phyloP scores from a whole-genome alignment of 30 jellyfish, hydroid and myxozoan species.

The Hydra vulgaris region DNA sequence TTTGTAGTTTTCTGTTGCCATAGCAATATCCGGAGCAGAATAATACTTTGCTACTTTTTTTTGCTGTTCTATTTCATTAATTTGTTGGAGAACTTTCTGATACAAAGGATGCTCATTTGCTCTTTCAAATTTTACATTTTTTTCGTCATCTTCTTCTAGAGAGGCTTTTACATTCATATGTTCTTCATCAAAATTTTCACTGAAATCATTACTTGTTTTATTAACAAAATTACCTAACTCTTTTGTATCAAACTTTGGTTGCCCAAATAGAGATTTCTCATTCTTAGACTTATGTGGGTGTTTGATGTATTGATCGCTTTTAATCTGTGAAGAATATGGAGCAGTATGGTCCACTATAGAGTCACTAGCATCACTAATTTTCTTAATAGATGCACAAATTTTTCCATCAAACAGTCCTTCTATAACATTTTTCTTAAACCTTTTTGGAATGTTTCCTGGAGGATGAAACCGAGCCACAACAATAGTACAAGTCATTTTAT shows the following conservation, averaged over 20 bases:
- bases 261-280: neutral
- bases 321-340: neutral
- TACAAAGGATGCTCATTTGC: neutral
- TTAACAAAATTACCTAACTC: no score
- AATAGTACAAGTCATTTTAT: constrained; percentile 75
- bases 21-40: neutral
- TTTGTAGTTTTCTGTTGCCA: neutral
- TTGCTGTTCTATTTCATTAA: neutral
- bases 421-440: constrained; percentile 43
- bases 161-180: neutral
- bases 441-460: constrained; percentile 54
- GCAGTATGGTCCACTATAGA: neutral
- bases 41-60: neutral
- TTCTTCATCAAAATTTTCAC: neutral
- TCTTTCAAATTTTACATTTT: neutral
- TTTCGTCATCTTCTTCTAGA: neutral
- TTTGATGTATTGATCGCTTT: neutral
- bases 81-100: neutral
- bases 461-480: constrained; percentile 75
- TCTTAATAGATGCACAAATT: constrained; percentile 39
- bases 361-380: neutral
- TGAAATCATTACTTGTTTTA: neutral
- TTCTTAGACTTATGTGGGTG: neutral
- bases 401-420: constrained; percentile 61
- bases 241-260: neutral